phyloP scores from a whole-genome alignment of 2,888 invertebrate species.

The Andrena haemorrhoa region DNA sequence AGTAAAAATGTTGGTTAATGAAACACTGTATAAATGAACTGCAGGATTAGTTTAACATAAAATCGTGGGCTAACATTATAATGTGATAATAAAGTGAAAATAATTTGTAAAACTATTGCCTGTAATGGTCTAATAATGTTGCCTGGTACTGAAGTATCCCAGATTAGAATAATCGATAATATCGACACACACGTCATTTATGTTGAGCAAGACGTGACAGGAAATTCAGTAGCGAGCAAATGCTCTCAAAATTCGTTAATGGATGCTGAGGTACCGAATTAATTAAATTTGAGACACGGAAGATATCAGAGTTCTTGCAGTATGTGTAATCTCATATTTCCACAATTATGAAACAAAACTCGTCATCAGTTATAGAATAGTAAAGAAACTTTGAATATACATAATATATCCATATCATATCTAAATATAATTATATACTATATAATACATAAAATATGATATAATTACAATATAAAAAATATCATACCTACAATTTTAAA shows the following conservation, averaged over 20 bases:
- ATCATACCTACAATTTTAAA: too few relatives aligned
- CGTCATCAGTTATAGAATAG: too few relatives aligned
- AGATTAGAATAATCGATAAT: constrained; percentile 47
- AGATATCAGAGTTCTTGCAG: background rate
- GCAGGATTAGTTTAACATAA: too few relatives aligned
- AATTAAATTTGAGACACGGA: constrained; percentile 51
- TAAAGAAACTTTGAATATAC: too few relatives aligned
- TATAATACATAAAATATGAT: too few relatives aligned
- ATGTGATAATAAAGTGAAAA: constrained; percentile 16
- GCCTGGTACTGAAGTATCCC: constrained; percentile 32
- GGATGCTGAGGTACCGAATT: constrained; percentile 43
- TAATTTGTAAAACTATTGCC: constrained; percentile 35
- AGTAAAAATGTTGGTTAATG: too few relatives aligned
- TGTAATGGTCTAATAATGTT: constrained; percentile 30
- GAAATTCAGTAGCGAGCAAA: constrained; percentile 69
- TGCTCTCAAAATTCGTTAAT: constrained; percentile 67
- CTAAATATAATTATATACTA: too few relatives aligned
- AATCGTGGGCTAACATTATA: constrained; percentile 5
- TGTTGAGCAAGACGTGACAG: constrained; percentile 56
- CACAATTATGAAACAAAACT: too few relatives aligned
- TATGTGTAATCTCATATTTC: too few relatives aligned
- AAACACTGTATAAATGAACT: too few relatives aligned
- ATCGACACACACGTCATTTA: constrained; percentile 42
- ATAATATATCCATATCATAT: too few relatives aligned
- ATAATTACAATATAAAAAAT: too few relatives aligned